Conservation (phyloP, 2,888 invertebrate species). For the Sarcophaga carnaria region DNA sequence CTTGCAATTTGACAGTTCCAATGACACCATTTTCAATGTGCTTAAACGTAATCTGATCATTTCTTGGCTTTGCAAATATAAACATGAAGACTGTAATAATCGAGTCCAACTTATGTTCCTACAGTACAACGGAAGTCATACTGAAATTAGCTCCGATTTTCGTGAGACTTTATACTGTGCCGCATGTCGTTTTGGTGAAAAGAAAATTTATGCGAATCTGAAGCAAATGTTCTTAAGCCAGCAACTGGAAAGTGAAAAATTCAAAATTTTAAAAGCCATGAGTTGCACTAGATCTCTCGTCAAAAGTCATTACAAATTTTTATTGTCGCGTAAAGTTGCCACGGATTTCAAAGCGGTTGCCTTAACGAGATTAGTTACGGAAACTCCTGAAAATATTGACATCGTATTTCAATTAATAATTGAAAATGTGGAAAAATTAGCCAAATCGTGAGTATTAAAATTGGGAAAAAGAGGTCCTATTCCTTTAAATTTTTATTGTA, state of each 20-base stretch:
- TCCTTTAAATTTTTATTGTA: too few species aligned
- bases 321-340: slow-evolving; percentile 75
- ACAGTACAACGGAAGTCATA: background rate
- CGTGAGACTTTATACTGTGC: slow-evolving; percentile 72
- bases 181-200: slow-evolving; percentile 10
- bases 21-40: slow-evolving; percentile 83
- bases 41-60: slow-evolving; percentile 84
- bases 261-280: slow-evolving; percentile 85
- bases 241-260: slow-evolving; percentile 86
- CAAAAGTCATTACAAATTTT: slow-evolving; percentile 82
- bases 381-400: slow-evolving; percentile 81
- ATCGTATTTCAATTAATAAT: slow-evolving; percentile 72
- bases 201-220: background rate
- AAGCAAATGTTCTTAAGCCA: slow-evolving; percentile 73
- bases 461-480: too few species aligned
- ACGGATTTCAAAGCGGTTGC: slow-evolving; percentile 71
- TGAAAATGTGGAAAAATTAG: slow-evolving; percentile 68
- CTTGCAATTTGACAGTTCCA: slow-evolving; percentile 82
- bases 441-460: slow-evolving; percentile 72
- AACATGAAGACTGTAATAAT: slow-evolving; percentile 83
- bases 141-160: slow-evolving; percentile 73
- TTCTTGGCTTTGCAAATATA: slow-evolving; percentile 86
- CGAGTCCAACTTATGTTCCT: slow-evolving; percentile 76
- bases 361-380: slow-evolving; percentile 82
- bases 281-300: slow-evolving; percentile 85